Percentiles rank a stretch among this genome's conserved stretches.
Evolutionary conservation across 2,888 invertebrate species (phyloP).

Genomic region (Archips crataeganus): DNA sequence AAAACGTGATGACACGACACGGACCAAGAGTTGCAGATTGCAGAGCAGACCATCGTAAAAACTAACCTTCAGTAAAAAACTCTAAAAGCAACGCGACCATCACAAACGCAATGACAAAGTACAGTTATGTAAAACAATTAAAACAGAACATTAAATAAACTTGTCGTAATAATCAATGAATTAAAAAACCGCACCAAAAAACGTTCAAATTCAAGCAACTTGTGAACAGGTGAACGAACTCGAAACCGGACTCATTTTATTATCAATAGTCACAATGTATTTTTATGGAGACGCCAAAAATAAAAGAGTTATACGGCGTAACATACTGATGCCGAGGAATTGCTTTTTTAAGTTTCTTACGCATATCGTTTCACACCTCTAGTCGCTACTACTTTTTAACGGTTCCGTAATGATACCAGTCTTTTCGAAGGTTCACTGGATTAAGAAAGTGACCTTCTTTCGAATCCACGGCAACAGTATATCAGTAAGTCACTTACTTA

Average conservation of each 20-base stretch:
- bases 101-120: slow-evolving; percentile 8
- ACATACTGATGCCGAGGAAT: slow-evolving; percentile 5
- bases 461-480: neutral
- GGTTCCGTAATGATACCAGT: neutral
- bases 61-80: neutral
- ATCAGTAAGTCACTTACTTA: neutral
- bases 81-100: slow-evolving; percentile 1
- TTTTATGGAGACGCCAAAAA: slow-evolving; percentile 41
- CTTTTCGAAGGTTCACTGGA: neutral
- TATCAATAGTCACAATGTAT: slow-evolving; percentile 43
- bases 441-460: neutral
- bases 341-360: slow-evolving; percentile 2
- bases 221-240: slow-evolving; percentile 38
- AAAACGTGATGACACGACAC: neutral
- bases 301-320: slow-evolving; percentile 19
- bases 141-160: slow-evolving; percentile 31
- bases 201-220: slow-evolving; percentile 32
- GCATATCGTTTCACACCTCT: slow-evolving; percentile 17
- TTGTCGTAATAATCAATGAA: slow-evolving; percentile 37
- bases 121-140: slow-evolving; percentile 38
- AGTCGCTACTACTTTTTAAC: slow-evolving; percentile 8
- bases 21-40: neutral
- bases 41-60: neutral
- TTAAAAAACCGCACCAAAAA: slow-evolving; percentile 33
- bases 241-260: slow-evolving; percentile 43